Conservation (phyloP, 2,888 invertebrate genomes). For the Isotomurus palustris region DNA sequence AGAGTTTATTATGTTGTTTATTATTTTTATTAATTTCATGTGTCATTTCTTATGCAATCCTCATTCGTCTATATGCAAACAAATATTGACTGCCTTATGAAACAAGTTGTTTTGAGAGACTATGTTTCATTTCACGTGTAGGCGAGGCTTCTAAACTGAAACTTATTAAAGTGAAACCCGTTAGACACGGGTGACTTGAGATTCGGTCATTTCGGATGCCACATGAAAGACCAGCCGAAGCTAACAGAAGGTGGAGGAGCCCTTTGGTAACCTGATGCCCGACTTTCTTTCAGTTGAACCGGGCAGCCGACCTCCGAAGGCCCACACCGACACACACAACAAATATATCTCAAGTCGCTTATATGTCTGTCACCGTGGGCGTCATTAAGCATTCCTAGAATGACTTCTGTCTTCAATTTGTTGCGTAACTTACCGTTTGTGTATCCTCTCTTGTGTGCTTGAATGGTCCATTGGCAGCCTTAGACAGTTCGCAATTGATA, state of each 20-base stretch:
- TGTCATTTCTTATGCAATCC: too few species aligned
- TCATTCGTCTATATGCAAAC: too few species aligned
- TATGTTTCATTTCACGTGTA: too few species aligned
- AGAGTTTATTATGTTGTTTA: too few species aligned
- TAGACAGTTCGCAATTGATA: too few species aligned
- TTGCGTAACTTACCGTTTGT: constrained; percentile 16
- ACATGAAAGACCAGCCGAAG: constrained; percentile 24
- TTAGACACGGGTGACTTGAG: constrained; percentile 39
- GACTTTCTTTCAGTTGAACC: constrained; percentile 9
- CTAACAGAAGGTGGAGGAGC: constrained; percentile 17
- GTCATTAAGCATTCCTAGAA: constrained; percentile 32
- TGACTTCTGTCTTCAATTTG: constrained; percentile 31
- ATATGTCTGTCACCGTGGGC: constrained; percentile 39
- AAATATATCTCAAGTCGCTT: too few species aligned
- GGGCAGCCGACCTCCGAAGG: constrained; percentile 15
- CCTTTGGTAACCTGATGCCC: constrained; percentile 31
- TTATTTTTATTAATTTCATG: too few species aligned
- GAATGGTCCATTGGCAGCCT: background rate
- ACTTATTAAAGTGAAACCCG: constrained; percentile 39
- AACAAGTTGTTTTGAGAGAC: too few species aligned
- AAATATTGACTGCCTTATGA: too few species aligned
- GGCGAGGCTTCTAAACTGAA: too few species aligned
- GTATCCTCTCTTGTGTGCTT: background rate
- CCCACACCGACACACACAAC: constrained; percentile 29
- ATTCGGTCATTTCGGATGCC: constrained; percentile 27